A percentile compares a stretch with the other conserved stretches of the same genome.
These are phyloP conservation scores for Pseudorhombus dupliciocellatus DNA, from an alignment of 2,113 vertebrate genomes.

Conservation along the genomic window DNA sequence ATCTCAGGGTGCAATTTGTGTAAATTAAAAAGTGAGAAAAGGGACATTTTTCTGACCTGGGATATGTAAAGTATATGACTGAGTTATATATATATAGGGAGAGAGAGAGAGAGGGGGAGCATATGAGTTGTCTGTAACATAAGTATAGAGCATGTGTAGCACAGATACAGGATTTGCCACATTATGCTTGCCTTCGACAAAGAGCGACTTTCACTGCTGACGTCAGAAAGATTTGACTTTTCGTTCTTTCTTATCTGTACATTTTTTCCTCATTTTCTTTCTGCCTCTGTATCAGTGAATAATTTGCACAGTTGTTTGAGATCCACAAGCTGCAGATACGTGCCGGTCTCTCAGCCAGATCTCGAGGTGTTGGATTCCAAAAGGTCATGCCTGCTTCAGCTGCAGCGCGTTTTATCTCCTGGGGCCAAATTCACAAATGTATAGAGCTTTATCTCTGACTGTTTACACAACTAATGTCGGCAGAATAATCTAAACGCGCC, in stretches of 20 bases:
- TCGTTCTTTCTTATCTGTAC: slow-evolving; percentile 7
- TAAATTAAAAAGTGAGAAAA: slow-evolving; percentile 54
- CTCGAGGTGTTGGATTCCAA: slow-evolving; percentile 17
- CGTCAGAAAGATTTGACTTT: slow-evolving; percentile 12
- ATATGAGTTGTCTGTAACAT: slow-evolving; percentile 38
- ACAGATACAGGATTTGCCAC: slow-evolving; percentile 40
- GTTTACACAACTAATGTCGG: not conserved
- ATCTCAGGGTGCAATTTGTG: slow-evolving; percentile 76
- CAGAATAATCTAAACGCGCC: not conserved
- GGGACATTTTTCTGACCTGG: slow-evolving; percentile 61
- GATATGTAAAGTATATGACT: slow-evolving; percentile 44
- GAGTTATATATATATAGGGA: slow-evolving; percentile 16
- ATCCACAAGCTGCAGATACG: slow-evolving; percentile 26
- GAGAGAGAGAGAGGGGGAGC: slow-evolving; percentile 2
- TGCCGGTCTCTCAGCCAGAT: slow-evolving; percentile 30
- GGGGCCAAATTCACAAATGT: slow-evolving; percentile 49
- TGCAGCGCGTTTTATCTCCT: slow-evolving; percentile 38
- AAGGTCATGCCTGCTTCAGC: slow-evolving; percentile 29
- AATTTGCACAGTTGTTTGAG: slow-evolving; percentile 55
- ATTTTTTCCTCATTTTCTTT: not conserved
- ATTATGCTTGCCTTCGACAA: slow-evolving; percentile 35
- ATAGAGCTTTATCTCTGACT: slow-evolving; percentile 43
- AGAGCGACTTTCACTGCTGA: slow-evolving; percentile 21
- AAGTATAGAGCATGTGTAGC: slow-evolving; percentile 66
- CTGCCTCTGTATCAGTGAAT: slow-evolving; percentile 32